A percentile compares a stretch with the other conserved stretches of the same genome.
Conservation (phyloP, 1,140 invertebrate genomes). For the Philopotamus ludificatus region DNA sequence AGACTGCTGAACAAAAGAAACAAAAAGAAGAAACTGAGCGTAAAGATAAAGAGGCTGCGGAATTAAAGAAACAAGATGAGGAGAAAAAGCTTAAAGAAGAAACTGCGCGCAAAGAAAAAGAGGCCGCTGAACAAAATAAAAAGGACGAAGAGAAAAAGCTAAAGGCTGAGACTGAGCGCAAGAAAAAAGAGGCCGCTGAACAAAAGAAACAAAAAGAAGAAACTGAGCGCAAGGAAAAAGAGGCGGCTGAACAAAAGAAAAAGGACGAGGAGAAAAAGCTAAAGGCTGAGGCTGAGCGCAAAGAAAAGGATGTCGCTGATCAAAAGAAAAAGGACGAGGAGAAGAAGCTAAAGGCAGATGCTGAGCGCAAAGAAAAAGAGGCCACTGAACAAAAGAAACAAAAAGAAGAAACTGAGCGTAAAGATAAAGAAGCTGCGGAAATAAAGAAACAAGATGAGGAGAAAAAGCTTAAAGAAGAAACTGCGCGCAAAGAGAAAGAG, state of each 20-base stretch:
- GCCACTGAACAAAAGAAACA: conserved; percentile 36
- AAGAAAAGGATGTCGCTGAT: conserved; percentile 22
- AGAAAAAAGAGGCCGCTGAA: too few species aligned
- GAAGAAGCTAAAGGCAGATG: conserved; percentile 33
- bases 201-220: conserved; percentile 1
- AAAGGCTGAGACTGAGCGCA: conserved; percentile 19
- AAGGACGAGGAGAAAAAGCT: conserved; percentile 31
- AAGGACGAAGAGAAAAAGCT: conserved; percentile 33
- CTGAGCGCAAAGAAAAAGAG: conserved; percentile 40
- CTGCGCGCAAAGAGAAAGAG: conserved; percentile 31
- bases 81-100: conserved; percentile 43
- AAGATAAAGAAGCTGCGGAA: conserved; percentile 26
- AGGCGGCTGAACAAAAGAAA: conserved; percentile 28
- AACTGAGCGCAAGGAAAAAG: too few species aligned
- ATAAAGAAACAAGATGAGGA: not conserved
- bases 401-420: conserved; percentile 29
- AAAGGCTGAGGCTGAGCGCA: conserved; percentile 13
- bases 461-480: conserved; percentile 10
- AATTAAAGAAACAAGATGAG: conserved; percentile 41
- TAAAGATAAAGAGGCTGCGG: conserved; percentile 43
- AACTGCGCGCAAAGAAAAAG: conserved; percentile 37
- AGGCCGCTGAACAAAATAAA: conserved; percentile 26
- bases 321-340: conserved; percentile 37
- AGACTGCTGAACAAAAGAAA: conserved; percentile 29
- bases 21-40: conserved; percentile 31